A percentile compares a stretch with the other conserved stretches of the same genome.
These are phyloP conservation scores for Sceloporus undulatus DNA, from an alignment of 2,113 vertebrate species.

Conservation along the genomic window DNA sequence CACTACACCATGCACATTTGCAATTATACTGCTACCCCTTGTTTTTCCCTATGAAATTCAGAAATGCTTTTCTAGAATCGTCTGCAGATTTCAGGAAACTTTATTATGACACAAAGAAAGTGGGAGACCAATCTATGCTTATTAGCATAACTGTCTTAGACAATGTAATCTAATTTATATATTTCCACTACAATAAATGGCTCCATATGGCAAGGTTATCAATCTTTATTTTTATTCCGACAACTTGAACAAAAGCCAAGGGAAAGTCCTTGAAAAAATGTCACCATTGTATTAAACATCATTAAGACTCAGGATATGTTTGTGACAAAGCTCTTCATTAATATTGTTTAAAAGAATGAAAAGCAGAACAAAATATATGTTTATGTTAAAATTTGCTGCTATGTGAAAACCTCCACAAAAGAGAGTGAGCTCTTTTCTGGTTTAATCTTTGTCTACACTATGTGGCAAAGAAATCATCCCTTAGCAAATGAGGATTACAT, in stretches of 20 bases:
- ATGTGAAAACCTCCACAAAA: too few species aligned
- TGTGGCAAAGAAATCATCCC: too few species aligned
- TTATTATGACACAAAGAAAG: background rate
- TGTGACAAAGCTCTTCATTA: background rate
- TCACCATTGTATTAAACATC: constrained; percentile 10
- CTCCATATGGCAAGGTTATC: background rate
- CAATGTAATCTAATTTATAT: background rate
- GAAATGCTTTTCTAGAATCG: background rate
- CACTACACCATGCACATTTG: too few species aligned
- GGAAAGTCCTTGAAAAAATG: constrained; percentile 22
- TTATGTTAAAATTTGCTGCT: background rate
- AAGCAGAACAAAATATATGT: background rate
- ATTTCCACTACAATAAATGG: constrained; percentile 30
- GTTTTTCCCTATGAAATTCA: background rate
- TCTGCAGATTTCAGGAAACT: background rate
- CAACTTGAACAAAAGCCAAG: constrained; percentile 21
- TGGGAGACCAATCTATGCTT: background rate
- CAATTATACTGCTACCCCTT: too few species aligned
- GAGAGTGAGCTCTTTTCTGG: too few species aligned
- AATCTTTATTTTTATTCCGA: constrained; percentile 22
- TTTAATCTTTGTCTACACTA: too few species aligned
- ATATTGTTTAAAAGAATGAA: background rate
- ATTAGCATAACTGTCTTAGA: background rate
- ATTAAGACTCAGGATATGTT: background rate
- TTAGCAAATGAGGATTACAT: too few species aligned